Evolutionary conservation across 2,888 invertebrate genomes (phyloP), one percentile per base, ranked within the genome.

Genomic region (Acanthococcus lagerstroemiae): DNA sequence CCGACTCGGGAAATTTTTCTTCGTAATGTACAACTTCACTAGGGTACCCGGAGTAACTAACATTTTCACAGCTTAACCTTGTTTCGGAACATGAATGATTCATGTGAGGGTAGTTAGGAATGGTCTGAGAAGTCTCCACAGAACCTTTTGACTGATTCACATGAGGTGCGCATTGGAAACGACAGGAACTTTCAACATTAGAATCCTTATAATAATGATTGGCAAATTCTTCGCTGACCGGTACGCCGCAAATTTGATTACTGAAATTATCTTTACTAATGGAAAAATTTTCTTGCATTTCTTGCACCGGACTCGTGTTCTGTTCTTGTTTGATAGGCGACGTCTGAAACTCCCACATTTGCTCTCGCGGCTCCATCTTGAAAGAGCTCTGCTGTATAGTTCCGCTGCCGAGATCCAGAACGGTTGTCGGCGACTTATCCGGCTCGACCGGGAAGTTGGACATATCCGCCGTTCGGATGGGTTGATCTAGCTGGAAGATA

Each of bases 341-440:
- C 15, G 60, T 27, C 22, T 21, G 9, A 15, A 54, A 52, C n/a
- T 50, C 30, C 61, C 61, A 61, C 26, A 61, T 30, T 12, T 72
- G 78, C 81, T 52, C 52, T 22, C 17, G 19, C n/a, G 67, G 66
- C 22, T 52, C 54, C 52, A 37, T 55, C 26, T 24, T 61, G 27
- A 83, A 75, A 22, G 70, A 71, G 70, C 81, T 81, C 70, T 80
- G 78, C 71, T 83, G 82, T 45, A 83, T 86, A 57, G 84, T 86
- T 2, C 87, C 87, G 68, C 83, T 84, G 45, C 85, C 87, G 4
- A 88, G 77, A 71, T 88, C 87, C 4, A 87, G 79, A 65, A 88
- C 78, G 0, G 86, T 86, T 0, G 86, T 83, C 0, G 87, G 86
- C 0, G 86, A 61, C 37, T 61, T 61, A 37, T 61, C 30, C 25